Evolutionary conservation across 2,888 invertebrate genomes (phyloP), one percentile per base, ranked within the genome.

Genomic region (Operophtera brumata): DNA sequence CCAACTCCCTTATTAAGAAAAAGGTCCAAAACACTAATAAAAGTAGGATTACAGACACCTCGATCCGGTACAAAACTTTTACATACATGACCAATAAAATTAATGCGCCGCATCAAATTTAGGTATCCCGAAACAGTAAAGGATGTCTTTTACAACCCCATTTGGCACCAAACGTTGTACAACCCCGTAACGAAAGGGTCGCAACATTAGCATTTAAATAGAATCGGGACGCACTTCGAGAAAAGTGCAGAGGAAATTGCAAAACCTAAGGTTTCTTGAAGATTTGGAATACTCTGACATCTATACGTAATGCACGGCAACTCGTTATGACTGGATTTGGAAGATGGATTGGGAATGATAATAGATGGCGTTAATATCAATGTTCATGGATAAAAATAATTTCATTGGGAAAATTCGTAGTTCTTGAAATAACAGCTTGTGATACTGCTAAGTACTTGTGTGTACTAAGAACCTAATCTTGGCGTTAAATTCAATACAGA

Each of bases 191-290:
- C 61, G 60, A 56, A 62, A 70, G 71, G 77, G 77, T 78, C 77
- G 67, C 68, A 51, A 40, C 51, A 77, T 77, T 77, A 74, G 78
- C 77, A 77, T 77, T 72, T 78, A 77, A 75, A 77, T 77, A 67
- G 74, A 60, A 66, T 66, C 71, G 56, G 61, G 63, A 63, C 43
- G 28, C 55, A 56, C 48, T 62, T 57, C 35, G 42, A 54, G 39
- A 51, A 47, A 54, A 59, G 36, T 55, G 55, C 55, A 51, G 48
- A 46, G 32, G 39, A 54, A 52, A 57, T 57, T 52, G 51, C 55
- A 52, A 53, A 46, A 58, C 44, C 47, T 35, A 43, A 55, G 40
- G 45, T 25, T 40, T 44, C 41, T 30, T 26, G 26, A 35, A 40
- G 54, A 54, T 40, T 44, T 40, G 28, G 43, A 20, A 47, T 34